These are phyloP conservation scores for Crotalus helleri DNA, from an alignment of 2,113 vertebrate species.

Conservation along the genomic window DNA sequence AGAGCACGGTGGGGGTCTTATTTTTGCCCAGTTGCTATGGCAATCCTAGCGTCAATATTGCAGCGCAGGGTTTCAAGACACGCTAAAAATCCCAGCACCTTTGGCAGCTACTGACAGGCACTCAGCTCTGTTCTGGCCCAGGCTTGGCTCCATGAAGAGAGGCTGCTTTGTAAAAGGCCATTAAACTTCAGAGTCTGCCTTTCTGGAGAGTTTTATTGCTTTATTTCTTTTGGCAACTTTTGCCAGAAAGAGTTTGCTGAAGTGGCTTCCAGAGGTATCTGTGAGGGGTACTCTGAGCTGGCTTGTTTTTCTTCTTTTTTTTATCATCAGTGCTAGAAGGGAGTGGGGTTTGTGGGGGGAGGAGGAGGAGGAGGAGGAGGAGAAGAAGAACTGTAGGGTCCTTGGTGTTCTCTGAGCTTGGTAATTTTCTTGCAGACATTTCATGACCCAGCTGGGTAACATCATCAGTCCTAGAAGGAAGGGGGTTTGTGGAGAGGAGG, in stretches of 20 bases:
- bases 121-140: not conserved
- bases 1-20: not conserved
- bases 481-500: too few relatives aligned
- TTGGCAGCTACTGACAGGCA: not conserved
- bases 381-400: too few relatives aligned
- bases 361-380: too few relatives aligned
- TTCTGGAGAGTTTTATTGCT: too few relatives aligned
- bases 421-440: too few relatives aligned
- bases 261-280: conserved; percentile 26
- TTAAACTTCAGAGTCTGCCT: not conserved
- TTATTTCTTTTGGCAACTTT: not conserved
- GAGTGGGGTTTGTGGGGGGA: too few relatives aligned
- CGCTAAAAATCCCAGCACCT: not conserved
- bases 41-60: not conserved
- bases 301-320: too few relatives aligned
- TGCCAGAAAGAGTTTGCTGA: conserved; percentile 42
- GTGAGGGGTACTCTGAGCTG: not conserved
- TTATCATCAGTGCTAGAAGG: too few relatives aligned
- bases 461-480: too few relatives aligned
- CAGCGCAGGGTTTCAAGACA: not conserved
- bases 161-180: not conserved
- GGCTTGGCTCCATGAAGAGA: too few relatives aligned
- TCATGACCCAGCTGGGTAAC: too few relatives aligned
- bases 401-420: too few relatives aligned
- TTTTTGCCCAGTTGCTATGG: not conserved